Base-by-base conservation (phyloP, 2,888 invertebrate genomes). In the Trichogramma evanescens region DNA sequence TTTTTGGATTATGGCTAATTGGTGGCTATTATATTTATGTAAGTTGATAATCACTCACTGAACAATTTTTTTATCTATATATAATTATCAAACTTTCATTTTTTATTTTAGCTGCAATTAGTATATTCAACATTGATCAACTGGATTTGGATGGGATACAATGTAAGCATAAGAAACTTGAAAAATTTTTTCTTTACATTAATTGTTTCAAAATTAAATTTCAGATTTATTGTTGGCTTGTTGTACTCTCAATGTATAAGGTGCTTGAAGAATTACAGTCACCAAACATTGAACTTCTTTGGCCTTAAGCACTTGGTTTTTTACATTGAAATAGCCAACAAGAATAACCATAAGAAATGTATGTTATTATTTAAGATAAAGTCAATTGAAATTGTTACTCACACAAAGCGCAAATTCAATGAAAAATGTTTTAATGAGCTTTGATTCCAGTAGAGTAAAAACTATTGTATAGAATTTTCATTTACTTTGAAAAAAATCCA, bases 21-120 rank as follows among this genome's bases (percentile, higher is more conserved):
- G 91, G 89, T 64, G 92, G 93, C 64, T 94, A 94, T 73, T 94
- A 94, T 71, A 93, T 93, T 71, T 93, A 93, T 80, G 93, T 93
- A 78, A 88, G 89, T 84, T 59, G 41, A 9, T 39, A 43, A 51
- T 58, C 54, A 48, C 13, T 54, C 56, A n/a, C 38, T 41, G 52
- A 44, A 42, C 46, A 4, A 46, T 50, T 26, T 5, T 8, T 10
- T 8, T 26, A 26, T 26, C 26, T 26, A 26, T 26, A 2, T 26
- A 26, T 26, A 26, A 26, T 45, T 26, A 39, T 39, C 38, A 44
- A 6, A 48, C 54, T 41, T 48, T 54, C 54, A 52, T 61, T 52
- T 66, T 66, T 59, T 52, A 58, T 81, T 85, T 63, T 79, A 93
- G 93, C 81, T 93, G 71, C 88, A 91, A 60, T 86, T 87, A 49